These are phyloP conservation scores for Cardiocondyla obscurior DNA, from an alignment of 1,140 invertebrate species.

Conservation along the genomic window DNA sequence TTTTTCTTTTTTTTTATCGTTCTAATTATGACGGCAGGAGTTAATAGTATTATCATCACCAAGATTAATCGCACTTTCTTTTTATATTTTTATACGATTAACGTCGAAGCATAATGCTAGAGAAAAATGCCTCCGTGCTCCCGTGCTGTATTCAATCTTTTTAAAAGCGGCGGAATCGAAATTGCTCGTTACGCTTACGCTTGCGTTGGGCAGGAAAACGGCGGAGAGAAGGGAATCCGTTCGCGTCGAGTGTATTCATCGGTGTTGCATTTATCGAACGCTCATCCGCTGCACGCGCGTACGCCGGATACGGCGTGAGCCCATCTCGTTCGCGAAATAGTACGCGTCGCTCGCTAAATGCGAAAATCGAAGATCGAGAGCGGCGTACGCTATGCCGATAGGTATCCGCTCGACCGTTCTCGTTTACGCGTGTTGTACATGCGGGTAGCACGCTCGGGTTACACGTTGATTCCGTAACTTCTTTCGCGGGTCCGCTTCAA, in stretches of 20 bases:
- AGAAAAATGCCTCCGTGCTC: not conserved
- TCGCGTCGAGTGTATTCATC: conserved; percentile 27
- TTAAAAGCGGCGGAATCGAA: conserved; percentile 3
- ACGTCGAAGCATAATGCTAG: not conserved
- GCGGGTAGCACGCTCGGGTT: conserved; percentile 18
- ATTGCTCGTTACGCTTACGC: conserved; percentile 37
- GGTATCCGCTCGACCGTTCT: not conserved
- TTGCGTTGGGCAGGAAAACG: not conserved
- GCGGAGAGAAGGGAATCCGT: not conserved
- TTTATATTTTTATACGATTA: not conserved
- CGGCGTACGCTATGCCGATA: not conserved
- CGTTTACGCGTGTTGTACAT: conserved; percentile 1
- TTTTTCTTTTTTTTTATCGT: not conserved
- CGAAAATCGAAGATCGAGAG: conserved; percentile 22
- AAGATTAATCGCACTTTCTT: conserved; percentile 11
- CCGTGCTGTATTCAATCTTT: not conserved
- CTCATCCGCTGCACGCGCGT: not conserved
- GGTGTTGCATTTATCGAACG: conserved; percentile 30
- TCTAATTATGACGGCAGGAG: not conserved
- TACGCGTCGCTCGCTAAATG: conserved; percentile 8
- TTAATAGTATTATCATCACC: not conserved
- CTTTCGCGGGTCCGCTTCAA: not conserved
- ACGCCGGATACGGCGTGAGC: not conserved
- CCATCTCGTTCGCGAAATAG: not conserved
- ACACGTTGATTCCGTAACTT: conserved; percentile 7